A percentile compares a stretch with the other conserved stretches of the same genome.
Conservation (phyloP, 1,140 invertebrate species). For the Chymomyza costata region DNA sequence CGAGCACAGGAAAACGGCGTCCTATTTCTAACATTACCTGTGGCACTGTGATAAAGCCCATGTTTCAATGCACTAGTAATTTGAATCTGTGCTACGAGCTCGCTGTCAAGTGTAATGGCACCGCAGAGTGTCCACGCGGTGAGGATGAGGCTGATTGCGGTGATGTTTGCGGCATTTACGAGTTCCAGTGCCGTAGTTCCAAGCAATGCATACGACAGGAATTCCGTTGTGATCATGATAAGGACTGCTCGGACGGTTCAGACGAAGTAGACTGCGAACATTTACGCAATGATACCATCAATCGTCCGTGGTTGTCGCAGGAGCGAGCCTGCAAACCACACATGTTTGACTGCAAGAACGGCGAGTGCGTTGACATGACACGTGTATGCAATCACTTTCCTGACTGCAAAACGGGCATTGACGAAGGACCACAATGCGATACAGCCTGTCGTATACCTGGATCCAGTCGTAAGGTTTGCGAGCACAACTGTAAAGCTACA, state of each 20-base stretch:
- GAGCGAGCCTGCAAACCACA: slow-evolving; percentile 39
- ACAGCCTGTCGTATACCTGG: slow-evolving; percentile 38
- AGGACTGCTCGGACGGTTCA: slow-evolving; percentile 81
- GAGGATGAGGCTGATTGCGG: slow-evolving; percentile 80
- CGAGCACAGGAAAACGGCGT: background rate
- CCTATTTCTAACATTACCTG: slow-evolving; percentile 33
- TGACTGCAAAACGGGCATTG: slow-evolving; percentile 78
- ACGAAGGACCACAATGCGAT: slow-evolving; percentile 56
- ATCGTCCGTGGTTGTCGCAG: background rate
- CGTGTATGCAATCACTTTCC: slow-evolving; percentile 79
- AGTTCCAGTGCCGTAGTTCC: slow-evolving; percentile 77
- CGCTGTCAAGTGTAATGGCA: slow-evolving; percentile 80
- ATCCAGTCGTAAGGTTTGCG: slow-evolving; percentile 59
- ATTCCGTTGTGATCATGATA: slow-evolving; percentile 82
- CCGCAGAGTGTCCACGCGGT: slow-evolving; percentile 82
- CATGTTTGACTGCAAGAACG: slow-evolving; percentile 76
- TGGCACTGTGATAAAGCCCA: slow-evolving; percentile 10
- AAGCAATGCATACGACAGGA: slow-evolving; percentile 77
- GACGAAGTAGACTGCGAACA: slow-evolving; percentile 78
- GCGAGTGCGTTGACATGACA: slow-evolving; percentile 77
- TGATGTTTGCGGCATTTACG: slow-evolving; percentile 74
- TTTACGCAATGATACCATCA: background rate
- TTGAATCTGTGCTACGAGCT: slow-evolving; percentile 77
- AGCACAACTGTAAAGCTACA: slow-evolving; percentile 76
- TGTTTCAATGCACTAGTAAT: slow-evolving; percentile 79